Base-by-base conservation (phyloP, 2,888 invertebrate genomes). In the Ochropleura plecta region DNA sequence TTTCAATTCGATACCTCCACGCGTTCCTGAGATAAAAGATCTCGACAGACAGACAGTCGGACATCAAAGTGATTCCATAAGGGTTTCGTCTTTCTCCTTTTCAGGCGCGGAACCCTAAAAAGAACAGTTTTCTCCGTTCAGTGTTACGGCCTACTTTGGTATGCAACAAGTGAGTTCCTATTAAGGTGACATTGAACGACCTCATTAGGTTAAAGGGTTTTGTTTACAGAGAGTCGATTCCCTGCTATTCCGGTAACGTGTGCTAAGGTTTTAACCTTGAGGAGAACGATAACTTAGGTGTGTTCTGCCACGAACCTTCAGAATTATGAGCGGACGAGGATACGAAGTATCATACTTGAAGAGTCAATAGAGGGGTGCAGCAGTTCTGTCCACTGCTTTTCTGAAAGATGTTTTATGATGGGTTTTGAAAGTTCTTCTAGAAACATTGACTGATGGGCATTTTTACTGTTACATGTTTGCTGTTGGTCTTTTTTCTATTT, bases 91-190 rank as follows among this genome's bases (percentile, higher is more conserved):
- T 30, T 30, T 2, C 3, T 30, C 30, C 30, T 30, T 30, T 30
- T 30, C 30, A 30, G 30, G 30, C 30, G 3, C 30, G 30, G 30
- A 30, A 30, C 30, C 30, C 30, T 30, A 30, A 30, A 30, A 30
- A 30, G 30, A 30, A 30, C n/a, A n/a, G n/a, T 30, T 30, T 30
- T 30, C 30, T 20, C 57, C 53, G 40, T 68, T 67, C 64, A 55
- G 7, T 59, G 51, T 55, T 49, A 62, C 40, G 2, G 55, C 16
- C 46, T 49, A 40, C 30, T 81, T 82, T 55, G n/a, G 30, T 62
- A 64, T 64, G 78, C 81, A 81, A 81, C 81, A 82, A 82, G 78
- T 81, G 66, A 59, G 57, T 78, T 64, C 20, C 42, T 55, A 57
- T 60, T 68, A 69, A 63, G 44, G 63, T 78, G 63, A 63, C 82